Conservation (phyloP, 2,888 invertebrate species). For the Torymus auratus region DNA sequence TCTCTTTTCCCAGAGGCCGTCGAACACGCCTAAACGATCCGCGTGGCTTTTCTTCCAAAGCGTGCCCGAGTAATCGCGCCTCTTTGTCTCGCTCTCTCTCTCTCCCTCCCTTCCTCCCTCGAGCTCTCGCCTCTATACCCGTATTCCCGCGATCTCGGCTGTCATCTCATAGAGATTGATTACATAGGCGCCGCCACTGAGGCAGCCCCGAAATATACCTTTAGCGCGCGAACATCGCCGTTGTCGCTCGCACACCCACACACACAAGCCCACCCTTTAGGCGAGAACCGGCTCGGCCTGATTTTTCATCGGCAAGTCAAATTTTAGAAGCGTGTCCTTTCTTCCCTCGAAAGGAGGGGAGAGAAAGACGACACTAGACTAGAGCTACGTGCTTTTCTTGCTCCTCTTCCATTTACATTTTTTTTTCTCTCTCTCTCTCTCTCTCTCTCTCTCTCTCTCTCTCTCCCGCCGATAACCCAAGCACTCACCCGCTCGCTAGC, state of each 20-base stretch:
- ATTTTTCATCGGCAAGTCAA: constrained; percentile 47
- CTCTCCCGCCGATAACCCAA: no score
- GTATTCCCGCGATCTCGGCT: constrained; percentile 40
- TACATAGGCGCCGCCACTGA: constrained; percentile 34
- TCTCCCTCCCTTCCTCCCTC: background rate
- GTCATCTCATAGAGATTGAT: constrained; percentile 61
- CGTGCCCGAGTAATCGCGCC: constrained; percentile 48
- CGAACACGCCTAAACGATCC: constrained; percentile 36
- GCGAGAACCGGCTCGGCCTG: background rate
- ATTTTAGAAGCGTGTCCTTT: constrained; percentile 22
- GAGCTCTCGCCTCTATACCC: background rate
- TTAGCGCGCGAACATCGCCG: constrained; percentile 16
- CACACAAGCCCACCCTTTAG: background rate
- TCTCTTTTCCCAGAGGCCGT: background rate
- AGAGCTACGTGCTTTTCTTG: background rate
- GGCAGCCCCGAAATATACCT: constrained; percentile 13
- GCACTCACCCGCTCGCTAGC: no score
- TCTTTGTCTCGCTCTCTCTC: constrained; percentile 49
- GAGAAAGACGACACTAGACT: background rate
- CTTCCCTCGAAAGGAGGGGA: background rate
- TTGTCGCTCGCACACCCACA: background rate
- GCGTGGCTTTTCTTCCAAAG: constrained; percentile 34
- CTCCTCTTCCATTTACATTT: constrained; percentile 5
- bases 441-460: background rate
- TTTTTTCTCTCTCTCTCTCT: constrained; percentile 1